Percentiles rank a stretch among this genome's conserved stretches.
Conservation (phyloP, 2,113 vertebrate species). For the Steatornis caripensis region DNA sequence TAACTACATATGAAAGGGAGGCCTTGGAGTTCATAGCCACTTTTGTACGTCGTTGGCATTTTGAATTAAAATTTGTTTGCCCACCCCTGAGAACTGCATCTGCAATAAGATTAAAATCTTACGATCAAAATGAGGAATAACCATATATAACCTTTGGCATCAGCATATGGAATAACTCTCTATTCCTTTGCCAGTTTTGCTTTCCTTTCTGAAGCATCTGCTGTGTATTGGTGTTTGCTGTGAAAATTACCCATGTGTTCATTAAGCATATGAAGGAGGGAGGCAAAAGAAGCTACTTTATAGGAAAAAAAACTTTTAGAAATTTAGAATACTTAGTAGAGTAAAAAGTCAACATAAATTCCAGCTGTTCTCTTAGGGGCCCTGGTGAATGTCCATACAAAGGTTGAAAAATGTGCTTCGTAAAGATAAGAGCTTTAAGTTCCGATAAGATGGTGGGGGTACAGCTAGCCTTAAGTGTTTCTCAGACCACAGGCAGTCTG, state of each 20-base stretch:
- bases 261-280: not conserved
- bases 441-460: not conserved
- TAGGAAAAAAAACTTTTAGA: not conserved
- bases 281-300: not conserved
- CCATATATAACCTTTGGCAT: conserved; percentile 6
- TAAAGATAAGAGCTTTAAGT: not conserved
- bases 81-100: not conserved
- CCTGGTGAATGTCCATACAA: not conserved
- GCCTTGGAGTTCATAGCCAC: not conserved
- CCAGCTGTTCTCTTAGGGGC: not conserved
- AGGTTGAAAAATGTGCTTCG: not conserved
- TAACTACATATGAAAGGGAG: not conserved
- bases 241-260: not conserved
- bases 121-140: conserved; percentile 15
- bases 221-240: not conserved
- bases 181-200: conserved; percentile 38
- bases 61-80: not conserved
- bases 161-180: not conserved
- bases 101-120: conserved; percentile 14
- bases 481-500: not conserved
- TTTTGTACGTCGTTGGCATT: not conserved
- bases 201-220: not conserved
- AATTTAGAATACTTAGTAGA: not conserved
- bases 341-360: not conserved
- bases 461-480: not conserved